Percentiles rank a stretch among this genome's conserved stretches.
Evolutionary conservation across 2,113 vertebrate genomes (phyloP).

Genomic region (Noctilio leporinus): DNA sequence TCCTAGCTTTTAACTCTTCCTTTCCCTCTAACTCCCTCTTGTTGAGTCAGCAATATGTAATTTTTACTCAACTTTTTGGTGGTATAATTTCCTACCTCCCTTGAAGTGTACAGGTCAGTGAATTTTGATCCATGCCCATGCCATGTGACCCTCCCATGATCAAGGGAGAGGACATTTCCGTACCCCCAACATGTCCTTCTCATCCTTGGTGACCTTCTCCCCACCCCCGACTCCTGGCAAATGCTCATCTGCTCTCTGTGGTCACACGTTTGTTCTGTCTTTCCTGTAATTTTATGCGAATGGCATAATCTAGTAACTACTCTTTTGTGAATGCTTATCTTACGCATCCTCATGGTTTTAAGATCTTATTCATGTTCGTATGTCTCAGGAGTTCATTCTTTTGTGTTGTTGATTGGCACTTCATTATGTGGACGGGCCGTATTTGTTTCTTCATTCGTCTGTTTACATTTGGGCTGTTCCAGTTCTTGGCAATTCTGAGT

Average conservation of each 20-base stretch:
- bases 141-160: no score
- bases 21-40: neutral
- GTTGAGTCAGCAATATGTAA: neutral
- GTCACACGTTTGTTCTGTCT: neutral
- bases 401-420: neutral
- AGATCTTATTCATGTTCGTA: neutral
- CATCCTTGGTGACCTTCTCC: neutral
- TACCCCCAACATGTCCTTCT: neutral
- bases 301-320: neutral
- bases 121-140: neutral
- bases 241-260: neutral
- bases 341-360: neutral
- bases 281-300: neutral
- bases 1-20: neutral
- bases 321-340: neutral
- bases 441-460: no score
- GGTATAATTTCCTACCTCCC: neutral
- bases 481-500: neutral
- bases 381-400: neutral
- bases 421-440: neutral
- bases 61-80: neutral
- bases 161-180: neutral
- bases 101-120: neutral
- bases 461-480: no score
- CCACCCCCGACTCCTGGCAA: neutral